Conservation (phyloP, 1,140 invertebrate species). For the Bombus turneri region DNA sequence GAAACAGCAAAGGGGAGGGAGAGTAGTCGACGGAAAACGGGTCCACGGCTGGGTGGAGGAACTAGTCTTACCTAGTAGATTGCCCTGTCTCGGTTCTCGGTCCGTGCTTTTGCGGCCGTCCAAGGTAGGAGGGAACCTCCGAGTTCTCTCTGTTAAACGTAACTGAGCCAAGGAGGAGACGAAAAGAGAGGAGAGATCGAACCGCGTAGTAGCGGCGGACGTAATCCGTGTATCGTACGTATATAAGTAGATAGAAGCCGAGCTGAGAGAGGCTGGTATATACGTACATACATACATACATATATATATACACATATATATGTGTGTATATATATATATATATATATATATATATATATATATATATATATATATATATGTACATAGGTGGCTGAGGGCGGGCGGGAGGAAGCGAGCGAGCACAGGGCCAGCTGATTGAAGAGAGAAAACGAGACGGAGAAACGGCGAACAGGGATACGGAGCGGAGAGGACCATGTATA, state of each 20-base stretch:
- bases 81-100: slow-evolving; percentile 64
- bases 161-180: slow-evolving; percentile 36
- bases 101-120: slow-evolving; percentile 62
- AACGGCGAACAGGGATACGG: slow-evolving; percentile 53
- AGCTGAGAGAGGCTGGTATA: background rate
- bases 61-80: slow-evolving; percentile 72
- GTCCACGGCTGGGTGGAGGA: slow-evolving; percentile 69
- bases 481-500: slow-evolving; percentile 60
- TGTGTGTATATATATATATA: background rate
- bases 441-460: slow-evolving; percentile 35
- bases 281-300: background rate
- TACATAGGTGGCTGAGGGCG: background rate
- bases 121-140: slow-evolving; percentile 51
- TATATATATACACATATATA: too few species aligned
- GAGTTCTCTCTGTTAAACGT: slow-evolving; percentile 16
- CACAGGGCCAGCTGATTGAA: slow-evolving; percentile 24
- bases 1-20: slow-evolving; percentile 31
- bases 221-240: slow-evolving; percentile 26
- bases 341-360: too few species aligned
- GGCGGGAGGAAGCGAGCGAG: background rate
- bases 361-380: background rate
- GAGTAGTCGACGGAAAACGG: slow-evolving; percentile 65
- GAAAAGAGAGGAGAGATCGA: slow-evolving; percentile 61
- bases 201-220: slow-evolving; percentile 37
- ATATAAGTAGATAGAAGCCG: background rate